Evolutionary conservation across 2,797 vertebrate species (phyloP).

Genomic region (Sitta carolinensis): DNA sequence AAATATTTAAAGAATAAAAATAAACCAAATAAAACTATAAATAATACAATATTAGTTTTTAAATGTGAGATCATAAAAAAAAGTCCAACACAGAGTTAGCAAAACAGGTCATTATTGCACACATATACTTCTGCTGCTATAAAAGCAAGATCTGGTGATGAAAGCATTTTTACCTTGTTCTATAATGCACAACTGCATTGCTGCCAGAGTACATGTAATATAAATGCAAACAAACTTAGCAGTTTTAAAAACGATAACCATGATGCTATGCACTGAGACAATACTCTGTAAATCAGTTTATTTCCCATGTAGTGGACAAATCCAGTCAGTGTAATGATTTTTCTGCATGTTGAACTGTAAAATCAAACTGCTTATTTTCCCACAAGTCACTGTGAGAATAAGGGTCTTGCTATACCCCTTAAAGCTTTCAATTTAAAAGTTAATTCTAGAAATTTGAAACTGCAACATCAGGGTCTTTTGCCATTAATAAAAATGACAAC

Average conservation of each 20-base stretch:
- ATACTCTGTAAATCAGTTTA: conserved; percentile 70
- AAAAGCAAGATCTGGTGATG: not conserved
- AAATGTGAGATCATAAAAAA: not conserved
- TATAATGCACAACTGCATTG: not conserved
- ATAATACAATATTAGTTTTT: not conserved
- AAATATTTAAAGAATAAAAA: not conserved
- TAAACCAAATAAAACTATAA: not conserved
- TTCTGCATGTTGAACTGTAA: conserved; percentile 63
- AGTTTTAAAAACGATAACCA: conserved; percentile 15
- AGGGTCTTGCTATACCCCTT: conserved; percentile 45
- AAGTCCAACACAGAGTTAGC: not conserved
- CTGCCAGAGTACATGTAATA: not conserved
- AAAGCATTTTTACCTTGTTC: not conserved
- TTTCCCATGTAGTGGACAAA: conserved; percentile 67
- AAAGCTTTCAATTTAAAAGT: conserved; percentile 61
- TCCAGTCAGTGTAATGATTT: conserved; percentile 58
- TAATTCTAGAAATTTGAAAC: conserved; percentile 55
- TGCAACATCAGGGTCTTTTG: conserved; percentile 3
- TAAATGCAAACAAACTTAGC: not conserved
- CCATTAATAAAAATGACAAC: not conserved
- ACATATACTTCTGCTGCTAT: not conserved
- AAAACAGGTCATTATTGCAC: not conserved
- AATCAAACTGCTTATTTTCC: conserved; percentile 70
- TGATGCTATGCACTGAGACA: conserved; percentile 50
- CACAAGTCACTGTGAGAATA: conserved; percentile 59